Evolutionary conservation across 2,797 vertebrate species (phyloP).

Genomic region (Mallotus villosus): DNA sequence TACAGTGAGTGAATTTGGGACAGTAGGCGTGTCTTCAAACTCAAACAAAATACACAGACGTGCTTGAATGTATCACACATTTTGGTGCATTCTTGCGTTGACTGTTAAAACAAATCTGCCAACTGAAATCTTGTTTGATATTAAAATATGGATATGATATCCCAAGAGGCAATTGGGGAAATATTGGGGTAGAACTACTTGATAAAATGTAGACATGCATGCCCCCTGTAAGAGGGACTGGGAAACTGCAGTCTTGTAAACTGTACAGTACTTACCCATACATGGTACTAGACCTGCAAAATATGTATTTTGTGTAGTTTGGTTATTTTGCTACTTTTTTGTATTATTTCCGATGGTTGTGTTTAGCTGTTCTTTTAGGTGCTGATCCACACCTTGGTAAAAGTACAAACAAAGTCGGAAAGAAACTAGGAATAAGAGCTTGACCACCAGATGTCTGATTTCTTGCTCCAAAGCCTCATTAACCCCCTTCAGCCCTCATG

Average conservation of each 20-base stretch:
- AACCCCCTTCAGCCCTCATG: slow-evolving; percentile 49
- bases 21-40: slow-evolving; percentile 22
- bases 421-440: not conserved
- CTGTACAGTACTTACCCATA: too few relatives aligned
- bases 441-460: slow-evolving; percentile 31
- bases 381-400: not conserved
- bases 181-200: not conserved
- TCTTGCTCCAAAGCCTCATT: slow-evolving; percentile 48
- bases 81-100: not conserved
- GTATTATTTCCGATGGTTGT: too few relatives aligned
- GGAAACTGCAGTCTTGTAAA: slow-evolving; percentile 58
- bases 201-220: slow-evolving; percentile 59
- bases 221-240: slow-evolving; percentile 67
- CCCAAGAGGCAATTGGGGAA: not conserved
- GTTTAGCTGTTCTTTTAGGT: too few relatives aligned
- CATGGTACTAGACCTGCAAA: not conserved
- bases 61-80: not conserved
- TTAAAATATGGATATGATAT: not conserved
- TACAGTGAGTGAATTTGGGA: slow-evolving; percentile 66
- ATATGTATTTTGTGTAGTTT: too few relatives aligned
- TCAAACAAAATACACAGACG: not conserved
- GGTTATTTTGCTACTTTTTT: too few relatives aligned
- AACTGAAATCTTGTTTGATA: not conserved
- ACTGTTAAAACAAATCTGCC: not conserved
- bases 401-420: not conserved